Conservation (phyloP, 2,888 invertebrate species). For the Osmoderma eremita region DNA sequence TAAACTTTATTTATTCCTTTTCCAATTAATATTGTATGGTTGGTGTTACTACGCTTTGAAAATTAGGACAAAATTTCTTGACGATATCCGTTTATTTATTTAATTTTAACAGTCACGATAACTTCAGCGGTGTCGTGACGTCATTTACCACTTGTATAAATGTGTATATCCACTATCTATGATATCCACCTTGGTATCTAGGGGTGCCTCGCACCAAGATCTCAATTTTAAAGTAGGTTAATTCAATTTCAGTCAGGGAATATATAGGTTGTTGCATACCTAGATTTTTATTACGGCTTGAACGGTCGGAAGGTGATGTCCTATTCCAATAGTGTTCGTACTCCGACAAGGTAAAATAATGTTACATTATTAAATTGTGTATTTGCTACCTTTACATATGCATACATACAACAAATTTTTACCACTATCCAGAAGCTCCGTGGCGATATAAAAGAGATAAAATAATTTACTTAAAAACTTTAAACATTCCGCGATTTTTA, state of each 20-base stretch:
- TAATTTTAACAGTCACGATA: conserved; percentile 11
- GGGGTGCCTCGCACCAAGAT: conserved; percentile 55
- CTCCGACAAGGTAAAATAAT: no score
- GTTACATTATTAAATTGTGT: no score
- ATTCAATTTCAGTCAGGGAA: conserved; percentile 43
- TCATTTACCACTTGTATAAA: conserved; percentile 22
- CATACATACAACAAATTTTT: no score
- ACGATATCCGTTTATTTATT: conserved; percentile 2
- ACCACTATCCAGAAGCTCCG: no score
- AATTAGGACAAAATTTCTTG: not conserved
- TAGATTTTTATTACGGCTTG: conserved; percentile 45
- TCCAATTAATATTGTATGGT: not conserved
- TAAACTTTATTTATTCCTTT: no score
- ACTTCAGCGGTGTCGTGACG: conserved; percentile 25
- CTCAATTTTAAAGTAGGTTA: conserved; percentile 51
- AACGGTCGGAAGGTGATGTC: conserved; percentile 4
- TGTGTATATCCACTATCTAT: conserved; percentile 43
- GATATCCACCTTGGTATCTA: conserved; percentile 55
- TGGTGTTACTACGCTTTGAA: no score
- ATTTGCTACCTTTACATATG: no score
- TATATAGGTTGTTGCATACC: conserved; percentile 53
- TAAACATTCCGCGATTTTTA: no score
- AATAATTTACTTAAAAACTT: no score
- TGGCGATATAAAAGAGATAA: no score
- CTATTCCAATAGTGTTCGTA: not conserved